Evolutionary conservation across 64 coral and sea anemone genomes (phyloP), one percentile per base, ranked within the genome.

Genomic region (Dendrophyllia cribrosa): DNA sequence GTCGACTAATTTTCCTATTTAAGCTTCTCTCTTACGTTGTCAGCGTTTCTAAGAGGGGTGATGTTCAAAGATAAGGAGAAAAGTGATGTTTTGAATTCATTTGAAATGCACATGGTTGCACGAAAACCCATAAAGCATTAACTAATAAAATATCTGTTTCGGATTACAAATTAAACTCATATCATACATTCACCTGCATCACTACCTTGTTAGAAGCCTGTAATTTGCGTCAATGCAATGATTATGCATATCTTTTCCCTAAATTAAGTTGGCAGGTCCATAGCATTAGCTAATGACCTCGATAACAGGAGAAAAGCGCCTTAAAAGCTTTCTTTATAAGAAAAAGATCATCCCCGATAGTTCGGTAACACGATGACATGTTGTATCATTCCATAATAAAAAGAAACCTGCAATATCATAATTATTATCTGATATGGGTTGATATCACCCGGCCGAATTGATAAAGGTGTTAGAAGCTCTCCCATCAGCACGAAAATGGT

Each of bases 31-130:
- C 19, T 50, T 79, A 67, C 61, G 21, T 58, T 22, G 49, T 75
- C 47, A 75, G 86, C 50, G 86, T 72, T 63, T 88, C 51, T 48
- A 52, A 88, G 72, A 75, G 7, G 72, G 74, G 52, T 76, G 86
- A 88, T 74, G 8, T 20, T 17, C 51, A 43, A 23, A 88, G 86
- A 88, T 88, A 88, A 88, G 68, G 13, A 15, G 11, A 75, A 51
- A 58, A 13, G 4, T 43, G 43, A 44, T 60, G 22, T 74, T 75
- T 60, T 63, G 14, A 44, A 88, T 51, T 59, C n/a, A 87, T 58
- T 88, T 88, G 23, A 20, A 88, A 74, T 17, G 70, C 68, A 72
- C 60, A 45, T 26, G 72, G 23, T 61, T 22, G 46, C 43, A 0
- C 1, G 26, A 73, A 47, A 26, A 64, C 61, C 61, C 4, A 20